These are phyloP conservation scores for Chymomyza procnemis DNA, from an alignment of 2,888 invertebrate genomes.

Conservation along the genomic window DNA sequence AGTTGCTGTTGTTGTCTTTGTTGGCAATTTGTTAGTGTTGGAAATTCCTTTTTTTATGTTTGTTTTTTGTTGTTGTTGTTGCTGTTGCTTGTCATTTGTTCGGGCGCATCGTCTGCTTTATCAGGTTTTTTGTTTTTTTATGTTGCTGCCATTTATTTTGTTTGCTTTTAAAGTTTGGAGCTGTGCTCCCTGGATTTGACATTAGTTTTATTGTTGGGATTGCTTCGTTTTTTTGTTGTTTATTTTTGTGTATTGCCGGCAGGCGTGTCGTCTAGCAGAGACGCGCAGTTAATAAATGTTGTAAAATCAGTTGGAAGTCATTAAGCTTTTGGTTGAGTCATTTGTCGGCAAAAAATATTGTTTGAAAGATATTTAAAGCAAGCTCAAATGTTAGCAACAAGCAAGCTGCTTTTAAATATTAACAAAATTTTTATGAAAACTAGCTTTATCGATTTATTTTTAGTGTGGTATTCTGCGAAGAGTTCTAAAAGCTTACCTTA, in stretches of 20 bases:
- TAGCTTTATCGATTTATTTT: too few relatives aligned
- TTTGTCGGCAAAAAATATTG: too few relatives aligned
- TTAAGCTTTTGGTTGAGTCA: neutral
- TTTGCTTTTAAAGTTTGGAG: constrained; percentile 1
- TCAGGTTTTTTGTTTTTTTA: constrained; percentile 21
- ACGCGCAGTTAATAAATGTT: neutral
- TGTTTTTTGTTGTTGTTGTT: constrained; percentile 4
- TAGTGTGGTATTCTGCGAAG: too few relatives aligned
- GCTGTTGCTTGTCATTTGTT: neutral
- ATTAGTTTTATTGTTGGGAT: neutral
- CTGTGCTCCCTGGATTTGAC: neutral
- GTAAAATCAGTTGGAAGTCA: neutral
- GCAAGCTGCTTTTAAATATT: too few relatives aligned
- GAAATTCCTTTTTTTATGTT: neutral
- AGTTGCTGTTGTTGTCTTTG: constrained; percentile 13
- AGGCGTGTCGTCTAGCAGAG: neutral
- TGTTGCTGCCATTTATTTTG: constrained; percentile 13
- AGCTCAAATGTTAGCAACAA: too few relatives aligned
- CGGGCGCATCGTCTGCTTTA: neutral
- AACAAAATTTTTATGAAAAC: too few relatives aligned
- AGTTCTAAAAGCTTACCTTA: too few relatives aligned
- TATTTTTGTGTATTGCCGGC: neutral
- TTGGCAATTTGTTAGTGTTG: constrained; percentile 6
- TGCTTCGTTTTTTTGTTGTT: neutral
- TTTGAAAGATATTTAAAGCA: too few relatives aligned